Evolutionary conservation across 2,113 vertebrate species (phyloP).

Genomic region (Dicerorhinus sumatrensis): DNA sequence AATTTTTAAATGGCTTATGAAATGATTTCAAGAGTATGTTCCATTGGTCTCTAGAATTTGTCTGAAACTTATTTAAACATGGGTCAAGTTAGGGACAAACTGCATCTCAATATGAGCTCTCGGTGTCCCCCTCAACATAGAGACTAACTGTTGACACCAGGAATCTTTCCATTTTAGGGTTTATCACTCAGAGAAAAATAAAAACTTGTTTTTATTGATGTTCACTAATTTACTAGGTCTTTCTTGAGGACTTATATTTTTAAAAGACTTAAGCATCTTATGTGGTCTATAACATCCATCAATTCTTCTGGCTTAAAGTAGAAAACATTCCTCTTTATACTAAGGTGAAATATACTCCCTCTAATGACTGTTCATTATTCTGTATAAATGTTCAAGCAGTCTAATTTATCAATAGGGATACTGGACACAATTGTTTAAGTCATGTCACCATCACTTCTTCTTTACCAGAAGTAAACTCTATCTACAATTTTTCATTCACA

Average conservation of each 20-base stretch:
- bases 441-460: rapidly evolving
- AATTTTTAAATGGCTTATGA: background rate
- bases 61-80: background rate
- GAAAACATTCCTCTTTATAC: background rate
- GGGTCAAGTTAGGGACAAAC: background rate
- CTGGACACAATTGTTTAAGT: background rate
- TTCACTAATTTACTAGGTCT: background rate
- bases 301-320: background rate
- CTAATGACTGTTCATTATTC: background rate
- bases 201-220: background rate
- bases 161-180: background rate
- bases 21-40: background rate
- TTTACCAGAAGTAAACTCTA: too few species aligned
- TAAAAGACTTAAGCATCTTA: background rate
- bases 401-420: background rate
- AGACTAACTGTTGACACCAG: rapidly evolving
- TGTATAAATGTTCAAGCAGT: background rate
- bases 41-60: background rate
- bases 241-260: background rate
- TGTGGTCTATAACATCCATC: background rate
- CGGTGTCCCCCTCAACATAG: too few species aligned
- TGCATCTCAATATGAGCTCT: background rate
- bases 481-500: too few species aligned
- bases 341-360: background rate
- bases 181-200: rapidly evolving